Evolutionary conservation across 2,888 invertebrate genomes (phyloP), one percentile per base, ranked within the genome.

Genomic region (Merodon equestris): DNA sequence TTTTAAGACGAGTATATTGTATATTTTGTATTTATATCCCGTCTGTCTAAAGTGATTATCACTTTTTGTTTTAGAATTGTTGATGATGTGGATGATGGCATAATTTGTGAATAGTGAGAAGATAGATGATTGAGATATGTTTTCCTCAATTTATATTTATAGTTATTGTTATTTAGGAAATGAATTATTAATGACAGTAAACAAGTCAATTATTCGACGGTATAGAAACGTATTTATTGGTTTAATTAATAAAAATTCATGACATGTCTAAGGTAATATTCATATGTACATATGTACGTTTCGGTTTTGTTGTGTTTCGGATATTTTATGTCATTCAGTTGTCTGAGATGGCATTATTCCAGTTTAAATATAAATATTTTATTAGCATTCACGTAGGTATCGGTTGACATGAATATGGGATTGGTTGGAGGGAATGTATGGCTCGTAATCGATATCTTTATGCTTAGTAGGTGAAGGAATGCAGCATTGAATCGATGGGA

Each of bases 131-230:
- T 48, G 54, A 48, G 48, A 54, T 44, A 61, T 48, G 61, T 48
- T 53, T 61, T 61, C 36, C 53, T 61, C 61, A 61, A 70, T 70
- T 61, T 48, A 70, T 54, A 54, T 64, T 68, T 50, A 36, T 12
- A 34, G 27, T 68, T 45, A 27, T 15, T 34, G 51, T 13, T 19
- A 18, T 36, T 18, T 47, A 12, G 9, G 10, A 38, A 48, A 66
- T 66, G 71, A 71, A 76, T 76, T 54, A 71, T 76, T 71, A 50
- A 76, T 64, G 75, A 64, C 64, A 64, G 14, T 54, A 27, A 71
- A 50, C 34, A 50, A 45, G 38, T 45, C 34, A 50, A 61, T 71
- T 66, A 48, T 57, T 67, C 50, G 9, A 19, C 44, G 61, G 45
- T 56, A 47, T 63, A 57, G 57, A 42, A 57, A 14, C 40, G 38